Evolutionary conservation across 2,888 invertebrate genomes (phyloP).

Genomic region (Chelonus formosanus): DNA sequence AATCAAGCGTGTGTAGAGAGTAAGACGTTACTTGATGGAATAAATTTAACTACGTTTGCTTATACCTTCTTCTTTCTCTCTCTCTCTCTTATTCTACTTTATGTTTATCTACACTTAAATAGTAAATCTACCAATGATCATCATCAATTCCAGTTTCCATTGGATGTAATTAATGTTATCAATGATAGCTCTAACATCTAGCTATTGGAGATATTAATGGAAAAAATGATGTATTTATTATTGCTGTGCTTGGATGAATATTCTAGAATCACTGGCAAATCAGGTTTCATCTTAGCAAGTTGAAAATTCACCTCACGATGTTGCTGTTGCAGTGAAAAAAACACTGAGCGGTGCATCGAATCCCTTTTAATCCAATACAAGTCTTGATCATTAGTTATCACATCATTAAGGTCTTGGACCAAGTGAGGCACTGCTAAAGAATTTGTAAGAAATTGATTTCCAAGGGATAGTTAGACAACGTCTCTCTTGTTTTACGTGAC

Average conservation of each 20-base stretch:
- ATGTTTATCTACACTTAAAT: not conserved
- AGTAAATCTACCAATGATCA: no score
- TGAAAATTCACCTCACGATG: no score
- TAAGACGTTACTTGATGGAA: slow-evolving; percentile 30
- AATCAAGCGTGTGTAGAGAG: slow-evolving; percentile 23
- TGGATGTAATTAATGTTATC: no score
- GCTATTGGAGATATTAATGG: no score
- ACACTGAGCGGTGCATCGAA: slow-evolving; percentile 45
- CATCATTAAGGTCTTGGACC: slow-evolving; percentile 13
- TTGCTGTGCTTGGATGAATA: no score
- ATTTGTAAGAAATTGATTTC: slow-evolving; percentile 45
- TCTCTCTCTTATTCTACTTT: not conserved
- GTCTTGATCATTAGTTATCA: slow-evolving; percentile 14
- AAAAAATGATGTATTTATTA: no score
- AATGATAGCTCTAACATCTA: no score
- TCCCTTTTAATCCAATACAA: not conserved
- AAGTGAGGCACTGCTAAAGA: no score
- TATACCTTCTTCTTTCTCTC: slow-evolving; percentile 14
- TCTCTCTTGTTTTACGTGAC: slow-evolving; percentile 40
- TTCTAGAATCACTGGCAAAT: no score
- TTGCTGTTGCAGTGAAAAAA: no score
- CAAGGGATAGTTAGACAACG: slow-evolving; percentile 38
- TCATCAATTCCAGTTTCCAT: no score
- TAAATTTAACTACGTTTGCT: slow-evolving; percentile 27
- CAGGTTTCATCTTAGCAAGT: no score